Percentiles rank a stretch among this genome's conserved stretches.
These are phyloP conservation scores for Cheilosia impressa DNA, from an alignment of 2,888 invertebrate genomes.

Conservation along the genomic window DNA sequence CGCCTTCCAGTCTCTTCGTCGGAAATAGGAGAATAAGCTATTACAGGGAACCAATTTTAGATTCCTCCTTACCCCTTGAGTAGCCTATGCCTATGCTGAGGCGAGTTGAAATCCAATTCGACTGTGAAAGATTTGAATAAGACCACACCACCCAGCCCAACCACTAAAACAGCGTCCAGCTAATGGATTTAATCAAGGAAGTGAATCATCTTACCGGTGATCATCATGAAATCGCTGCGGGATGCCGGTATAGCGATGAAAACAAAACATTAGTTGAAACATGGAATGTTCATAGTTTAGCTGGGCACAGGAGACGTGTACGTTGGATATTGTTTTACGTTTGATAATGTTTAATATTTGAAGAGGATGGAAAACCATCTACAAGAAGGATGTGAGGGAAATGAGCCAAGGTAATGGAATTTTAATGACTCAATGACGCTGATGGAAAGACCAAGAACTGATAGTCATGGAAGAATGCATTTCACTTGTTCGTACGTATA, in stretches of 20 bases:
- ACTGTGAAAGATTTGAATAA: conserved; percentile 39
- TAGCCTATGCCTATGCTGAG: not conserved
- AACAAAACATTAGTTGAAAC: conserved; percentile 29
- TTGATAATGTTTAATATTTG: conserved; percentile 6
- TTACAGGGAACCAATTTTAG: conserved; percentile 46
- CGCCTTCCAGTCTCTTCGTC: conserved; percentile 25
- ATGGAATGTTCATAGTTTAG: not conserved
- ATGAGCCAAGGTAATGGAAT: not conserved
- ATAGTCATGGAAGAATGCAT: not conserved
- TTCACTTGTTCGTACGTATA: too few relatives aligned
- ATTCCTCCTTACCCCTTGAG: conserved; percentile 11
- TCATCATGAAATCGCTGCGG: conserved; percentile 46
- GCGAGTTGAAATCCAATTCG: conserved; percentile 45
- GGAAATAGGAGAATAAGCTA: conserved; percentile 46
- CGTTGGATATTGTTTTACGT: conserved; percentile 16
- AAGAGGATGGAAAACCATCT: not conserved
- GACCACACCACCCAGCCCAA: conserved; percentile 23
- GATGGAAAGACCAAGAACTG: not conserved
- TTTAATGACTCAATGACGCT: not conserved
- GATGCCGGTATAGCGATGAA: conserved; percentile 8
- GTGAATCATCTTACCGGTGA: conserved; percentile 41
- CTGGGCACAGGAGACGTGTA: conserved; percentile 13
- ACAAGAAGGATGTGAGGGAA: not conserved
- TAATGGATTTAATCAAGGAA: conserved; percentile 67
- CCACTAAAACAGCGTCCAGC: conserved; percentile 10